A percentile compares a stretch with the other conserved stretches of the same genome.
phyloP scores from a whole-genome alignment of 2,888 invertebrate genomes.

The Toxonevra muliebris region DNA sequence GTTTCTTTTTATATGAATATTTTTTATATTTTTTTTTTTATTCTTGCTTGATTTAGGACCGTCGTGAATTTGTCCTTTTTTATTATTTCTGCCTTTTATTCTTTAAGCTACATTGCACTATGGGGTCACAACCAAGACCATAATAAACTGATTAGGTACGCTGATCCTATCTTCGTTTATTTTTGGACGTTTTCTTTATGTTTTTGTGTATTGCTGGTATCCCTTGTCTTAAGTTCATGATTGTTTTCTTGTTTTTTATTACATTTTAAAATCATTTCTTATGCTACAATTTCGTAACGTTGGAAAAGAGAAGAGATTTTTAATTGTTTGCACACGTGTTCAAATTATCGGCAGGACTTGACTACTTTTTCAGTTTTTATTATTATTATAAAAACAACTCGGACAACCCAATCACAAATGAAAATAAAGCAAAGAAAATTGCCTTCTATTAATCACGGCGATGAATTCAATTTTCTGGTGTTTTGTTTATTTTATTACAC shows the following conservation, averaged over 20 bases:
- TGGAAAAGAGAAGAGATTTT: conserved; percentile 20
- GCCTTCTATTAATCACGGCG: conserved; percentile 32
- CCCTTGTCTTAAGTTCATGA: conserved; percentile 4
- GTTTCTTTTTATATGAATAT: conserved; percentile 41
- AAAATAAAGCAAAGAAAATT: too few species aligned
- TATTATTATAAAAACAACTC: conserved; percentile 2
- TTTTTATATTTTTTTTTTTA: not conserved
- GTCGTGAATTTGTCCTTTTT: not conserved
- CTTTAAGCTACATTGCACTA: conserved; percentile 18
- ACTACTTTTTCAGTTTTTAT: conserved; percentile 26
- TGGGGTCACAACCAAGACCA: conserved; percentile 38
- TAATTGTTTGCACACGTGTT: conserved; percentile 61
- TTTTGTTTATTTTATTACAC: conserved; percentile 10
- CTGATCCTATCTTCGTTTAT: conserved; percentile 38
- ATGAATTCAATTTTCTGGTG: conserved; percentile 26
- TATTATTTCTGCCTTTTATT: not conserved
- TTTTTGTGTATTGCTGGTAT: not conserved
- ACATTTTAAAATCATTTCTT: too few species aligned
- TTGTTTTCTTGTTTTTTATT: conserved; percentile 11
- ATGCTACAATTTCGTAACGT: too few species aligned
- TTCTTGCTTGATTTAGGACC: conserved; percentile 6
- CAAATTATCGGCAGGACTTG: conserved; percentile 39
- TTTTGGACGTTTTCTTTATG: not conserved
- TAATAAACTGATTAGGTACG: conserved; percentile 43
- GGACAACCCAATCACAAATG: too few species aligned